Base-by-base conservation (phyloP, 37 sponge, comb jelly and placozoan species). In the Tethya wilhelma region DNA sequence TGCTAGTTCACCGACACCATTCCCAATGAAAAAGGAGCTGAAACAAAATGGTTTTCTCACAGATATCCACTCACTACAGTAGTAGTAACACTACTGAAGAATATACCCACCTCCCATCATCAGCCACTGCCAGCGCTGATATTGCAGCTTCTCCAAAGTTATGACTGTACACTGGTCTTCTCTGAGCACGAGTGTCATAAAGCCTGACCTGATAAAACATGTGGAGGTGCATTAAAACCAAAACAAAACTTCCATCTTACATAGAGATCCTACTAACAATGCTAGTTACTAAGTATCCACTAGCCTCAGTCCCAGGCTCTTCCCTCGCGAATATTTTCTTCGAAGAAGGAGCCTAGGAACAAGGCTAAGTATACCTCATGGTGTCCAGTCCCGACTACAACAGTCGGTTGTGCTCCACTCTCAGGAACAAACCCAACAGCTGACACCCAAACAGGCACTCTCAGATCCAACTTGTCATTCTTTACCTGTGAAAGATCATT, bases 381-480 rank as follows among this genome's bases (percentile, higher is more conserved):
- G 46, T 93, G 45, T 44, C 84, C 90, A 20, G 94, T 90, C 58
- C 84, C 94, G 20, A 84, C 84, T 29, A 80, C 87, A 7, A 93
- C 29, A 12, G 64, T 43, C 11, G 94, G 78, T 53, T 85, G 86
- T 19, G 62, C 45, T 0, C 83, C 85, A 44, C 63, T 45, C 20
- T 12, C 78, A 4, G 82, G 74, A 5, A 77, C 69, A 60, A 85
- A 86, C 42, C 78, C 81, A 0, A 89, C 19, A 14, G 23, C 43
- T 22, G 77, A 77, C 23, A 90, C 87, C 94, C 94, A 93, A n/a
- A 90, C 90, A 5, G 94, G 94, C 1, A 93, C 94, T 56, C 69
- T 67, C n/a, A 93, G 81, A 20, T 83, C 87, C 0, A 93, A 76
- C 29, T 57, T 42, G 68, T 93, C 94, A 31, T 86, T 70, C 23